These are phyloP conservation scores for Agonopterix subpropinquella DNA, from an alignment of 2,888 invertebrate species.

Conservation along the genomic window DNA sequence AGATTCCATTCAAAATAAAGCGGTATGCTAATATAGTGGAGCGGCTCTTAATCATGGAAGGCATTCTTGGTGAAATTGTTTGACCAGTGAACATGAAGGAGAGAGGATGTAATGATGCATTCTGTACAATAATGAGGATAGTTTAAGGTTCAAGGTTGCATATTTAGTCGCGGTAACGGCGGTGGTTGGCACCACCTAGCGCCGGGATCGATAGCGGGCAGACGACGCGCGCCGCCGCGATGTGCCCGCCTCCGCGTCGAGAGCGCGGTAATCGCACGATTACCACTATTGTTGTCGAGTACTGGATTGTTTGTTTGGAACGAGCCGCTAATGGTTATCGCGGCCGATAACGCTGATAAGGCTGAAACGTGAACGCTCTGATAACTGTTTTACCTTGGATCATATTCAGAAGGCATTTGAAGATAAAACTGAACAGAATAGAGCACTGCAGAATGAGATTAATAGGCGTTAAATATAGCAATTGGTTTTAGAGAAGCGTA, in stretches of 20 bases:
- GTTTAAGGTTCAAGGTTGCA: constrained; percentile 66
- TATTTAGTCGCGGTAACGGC: constrained; percentile 43
- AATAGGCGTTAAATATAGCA: constrained; percentile 28
- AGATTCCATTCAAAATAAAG: too few relatives aligned
- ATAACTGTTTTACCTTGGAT: constrained; percentile 18
- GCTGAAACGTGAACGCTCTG: constrained; percentile 23
- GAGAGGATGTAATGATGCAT: constrained; percentile 19
- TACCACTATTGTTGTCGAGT: constrained; percentile 36
- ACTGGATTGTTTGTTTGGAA: constrained; percentile 31
- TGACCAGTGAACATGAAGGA: constrained; percentile 3
- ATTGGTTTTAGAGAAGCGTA: constrained; percentile 22
- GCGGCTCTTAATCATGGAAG: too few relatives aligned
- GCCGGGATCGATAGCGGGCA: constrained; percentile 63
- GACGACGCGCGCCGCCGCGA: constrained; percentile 62
- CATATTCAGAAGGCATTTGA: neutral
- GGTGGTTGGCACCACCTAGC: constrained; percentile 52
- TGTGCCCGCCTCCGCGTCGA: constrained; percentile 34
- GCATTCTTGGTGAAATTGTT: too few relatives aligned
- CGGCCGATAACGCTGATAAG: constrained; percentile 31
- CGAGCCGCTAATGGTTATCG: constrained; percentile 30
- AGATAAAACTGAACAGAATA: constrained; percentile 1
- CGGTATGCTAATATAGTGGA: too few relatives aligned
- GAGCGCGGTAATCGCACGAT: constrained; percentile 22
- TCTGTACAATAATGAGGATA: constrained; percentile 39
- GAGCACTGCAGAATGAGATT: neutral